Evolutionary conservation across 2,113 vertebrate genomes (phyloP).

Genomic region (Pyxicephalus adspersus): DNA sequence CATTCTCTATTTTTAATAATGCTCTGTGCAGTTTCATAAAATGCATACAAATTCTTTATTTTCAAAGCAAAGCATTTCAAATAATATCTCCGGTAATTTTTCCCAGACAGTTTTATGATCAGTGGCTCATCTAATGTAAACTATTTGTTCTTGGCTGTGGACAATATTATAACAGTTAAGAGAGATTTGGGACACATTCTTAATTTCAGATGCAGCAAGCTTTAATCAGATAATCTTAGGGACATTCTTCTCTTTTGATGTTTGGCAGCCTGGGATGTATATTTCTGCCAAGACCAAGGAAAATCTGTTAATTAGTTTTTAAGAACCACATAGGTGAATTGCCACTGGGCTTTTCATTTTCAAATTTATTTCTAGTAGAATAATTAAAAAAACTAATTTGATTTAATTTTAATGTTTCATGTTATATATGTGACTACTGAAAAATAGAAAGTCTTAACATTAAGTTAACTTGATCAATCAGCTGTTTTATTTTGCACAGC

Average conservation of each 20-base stretch:
- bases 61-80: constrained; percentile 15
- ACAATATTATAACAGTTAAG: constrained; percentile 48
- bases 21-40: background rate
- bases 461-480: constrained; percentile 58
- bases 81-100: constrained; percentile 38
- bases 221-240: constrained; percentile 53
- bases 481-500: background rate
- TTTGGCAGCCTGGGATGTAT: constrained; percentile 49
- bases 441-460: constrained; percentile 61
- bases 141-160: constrained; percentile 52
- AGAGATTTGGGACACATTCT: constrained; percentile 50
- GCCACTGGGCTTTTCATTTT: constrained; percentile 45
- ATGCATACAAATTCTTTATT: background rate
- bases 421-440: constrained; percentile 59
- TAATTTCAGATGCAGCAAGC: constrained; percentile 43
- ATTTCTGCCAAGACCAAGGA: constrained; percentile 49
- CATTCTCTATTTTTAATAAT: background rate
- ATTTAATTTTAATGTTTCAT: constrained; percentile 47
- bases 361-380: constrained; percentile 48
- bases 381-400: constrained; percentile 51
- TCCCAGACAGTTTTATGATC: constrained; percentile 35
- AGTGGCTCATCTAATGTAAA: constrained; percentile 42
- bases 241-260: constrained; percentile 55
- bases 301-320: constrained; percentile 51
- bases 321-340: constrained; percentile 52